Base-by-base conservation (phyloP, 2,113 vertebrate genomes). In the Willisornis vidua region DNA sequence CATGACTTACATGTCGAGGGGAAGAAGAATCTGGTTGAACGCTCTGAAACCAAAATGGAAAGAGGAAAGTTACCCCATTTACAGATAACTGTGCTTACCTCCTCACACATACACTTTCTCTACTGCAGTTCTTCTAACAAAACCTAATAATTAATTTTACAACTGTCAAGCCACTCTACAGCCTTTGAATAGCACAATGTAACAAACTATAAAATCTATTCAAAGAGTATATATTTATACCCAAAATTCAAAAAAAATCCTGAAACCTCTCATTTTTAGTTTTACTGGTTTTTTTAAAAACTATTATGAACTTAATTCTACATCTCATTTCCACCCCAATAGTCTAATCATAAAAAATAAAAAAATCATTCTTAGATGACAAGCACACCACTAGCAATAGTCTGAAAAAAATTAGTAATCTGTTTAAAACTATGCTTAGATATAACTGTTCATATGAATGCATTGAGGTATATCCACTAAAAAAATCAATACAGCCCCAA, bases 21-120 rank as follows among this genome's bases (percentile, higher is more conserved):
- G 99, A 99, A 87, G 99, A 99, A 93, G 99, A 99, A 98, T 99
- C 99, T 86, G 99, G 99, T 54, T 99, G 99, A 93, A 99, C 99
- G 24, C 99, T 99, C 99, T 99, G 97, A 94, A 96, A 98, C 31
- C 84, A 41, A 95, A 96, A 97, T 4, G 90, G 33, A 86, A 96
- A 96, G 41, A 78, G 5, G 2, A 52, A 73, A 41, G 77, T 90
- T 39, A 81, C 58, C 83, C 79, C 88, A 29, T 37, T 49, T 71
- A 51, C 18, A 45, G 54, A 0, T 20, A 71, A 58, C 8, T 10
- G 15, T 3, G 1, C 80, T 83, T 26, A 76, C 39, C 12, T 39
- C 14, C 37, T 7, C 16, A 8, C 33, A 5, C n/a, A 5, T 4
- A 12, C 4, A 7, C 8, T 14, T 58, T 49, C 37, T 48, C 54